phyloP scores from a whole-genome alignment of 2,888 invertebrate genomes.

The Calephelis perditalis region DNA sequence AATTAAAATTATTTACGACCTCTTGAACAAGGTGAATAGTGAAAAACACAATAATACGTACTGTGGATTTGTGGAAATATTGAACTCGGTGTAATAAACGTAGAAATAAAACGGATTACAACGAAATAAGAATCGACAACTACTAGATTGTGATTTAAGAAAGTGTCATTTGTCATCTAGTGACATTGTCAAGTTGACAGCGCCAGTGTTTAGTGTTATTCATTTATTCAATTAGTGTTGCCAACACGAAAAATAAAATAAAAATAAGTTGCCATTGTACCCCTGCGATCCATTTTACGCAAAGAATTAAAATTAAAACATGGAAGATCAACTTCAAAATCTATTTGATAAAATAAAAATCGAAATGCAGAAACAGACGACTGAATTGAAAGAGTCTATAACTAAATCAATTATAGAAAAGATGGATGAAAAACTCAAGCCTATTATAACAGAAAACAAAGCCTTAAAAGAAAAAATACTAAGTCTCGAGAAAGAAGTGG shows the following conservation, averaged over 20 bases:
- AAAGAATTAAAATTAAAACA: conserved; percentile 1
- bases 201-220: not conserved
- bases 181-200: not conserved
- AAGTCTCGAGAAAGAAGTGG: not conserved
- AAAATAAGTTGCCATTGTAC: conserved; percentile 1
- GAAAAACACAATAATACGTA: not conserved
- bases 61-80: not conserved
- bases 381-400: not conserved
- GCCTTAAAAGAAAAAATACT: not conserved
- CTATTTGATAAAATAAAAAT: not conserved
- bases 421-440: conserved; percentile 1
- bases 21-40: not conserved
- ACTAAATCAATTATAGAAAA: conserved; percentile 1
- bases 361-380: conserved; percentile 1
- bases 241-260: not conserved
- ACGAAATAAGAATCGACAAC: conserved; percentile 2
- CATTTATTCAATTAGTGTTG: conserved; percentile 1
- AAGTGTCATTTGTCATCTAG: not conserved
- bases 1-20: too few relatives aligned
- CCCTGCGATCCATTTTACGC: not conserved
- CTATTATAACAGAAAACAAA: conserved; percentile 1
- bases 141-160: not conserved
- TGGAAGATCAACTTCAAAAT: not conserved
- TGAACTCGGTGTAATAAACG: not conserved
- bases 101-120: conserved; percentile 7